Conservation (phyloP, 2,113 vertebrate species). For the Corynorhinus townsendii region DNA sequence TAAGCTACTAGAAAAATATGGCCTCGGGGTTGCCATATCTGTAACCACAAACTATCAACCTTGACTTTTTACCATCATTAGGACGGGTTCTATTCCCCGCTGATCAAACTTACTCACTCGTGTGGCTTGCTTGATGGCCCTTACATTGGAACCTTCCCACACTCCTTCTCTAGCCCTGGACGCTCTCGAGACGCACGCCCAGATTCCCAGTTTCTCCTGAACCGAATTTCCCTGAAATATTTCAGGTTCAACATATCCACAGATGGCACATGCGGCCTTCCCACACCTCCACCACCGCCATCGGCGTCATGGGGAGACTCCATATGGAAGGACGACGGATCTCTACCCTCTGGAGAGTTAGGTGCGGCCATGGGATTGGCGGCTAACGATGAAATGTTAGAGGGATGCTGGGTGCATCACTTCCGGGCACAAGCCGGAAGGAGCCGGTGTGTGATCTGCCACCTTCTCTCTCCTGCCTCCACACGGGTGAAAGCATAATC, state of each 20-base stretch:
- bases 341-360: background rate
- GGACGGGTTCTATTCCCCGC: background rate
- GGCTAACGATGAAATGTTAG: background rate
- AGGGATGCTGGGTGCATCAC: background rate
- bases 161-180: background rate
- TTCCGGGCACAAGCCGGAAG: background rate
- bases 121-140: background rate
- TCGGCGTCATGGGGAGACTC: background rate
- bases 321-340: background rate
- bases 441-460: background rate
- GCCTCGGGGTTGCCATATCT: background rate
- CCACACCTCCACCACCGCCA: background rate
- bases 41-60: conserved; percentile 7
- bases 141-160: background rate
- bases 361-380: background rate
- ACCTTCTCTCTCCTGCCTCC: background rate
- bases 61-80: conserved; percentile 16
- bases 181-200: background rate
- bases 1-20: background rate
- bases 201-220: background rate
- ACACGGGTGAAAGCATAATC: background rate
- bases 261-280: background rate
- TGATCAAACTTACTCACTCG: background rate
- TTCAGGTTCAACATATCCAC: background rate
- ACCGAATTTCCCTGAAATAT: background rate